Conservation (phyloP, 2,113 vertebrate species). For the Dipodomys spectabilis region DNA sequence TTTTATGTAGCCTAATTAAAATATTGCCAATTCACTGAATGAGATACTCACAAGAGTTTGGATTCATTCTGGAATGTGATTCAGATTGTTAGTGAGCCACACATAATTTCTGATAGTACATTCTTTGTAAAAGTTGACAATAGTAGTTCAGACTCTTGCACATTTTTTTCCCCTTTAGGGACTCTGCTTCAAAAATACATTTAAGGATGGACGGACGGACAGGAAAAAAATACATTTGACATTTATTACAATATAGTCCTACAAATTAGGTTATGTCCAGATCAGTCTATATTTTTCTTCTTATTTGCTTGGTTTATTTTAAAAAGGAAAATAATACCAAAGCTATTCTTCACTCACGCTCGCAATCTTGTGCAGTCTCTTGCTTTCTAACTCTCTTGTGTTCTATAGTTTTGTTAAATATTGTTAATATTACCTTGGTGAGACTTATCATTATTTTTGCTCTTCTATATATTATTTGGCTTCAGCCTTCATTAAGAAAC, state of each 20-base stretch:
- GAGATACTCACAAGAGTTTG: constrained; percentile 8
- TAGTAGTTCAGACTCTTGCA: constrained; percentile 43
- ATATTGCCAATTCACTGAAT: constrained; percentile 66
- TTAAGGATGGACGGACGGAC: not conserved
- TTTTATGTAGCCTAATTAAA: constrained; percentile 81
- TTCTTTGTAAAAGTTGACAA: not conserved
- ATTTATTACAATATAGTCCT: constrained; percentile 70
- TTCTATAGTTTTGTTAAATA: not conserved
- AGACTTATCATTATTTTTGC: not conserved
- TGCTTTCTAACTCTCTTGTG: not conserved
- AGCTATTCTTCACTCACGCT: not conserved
- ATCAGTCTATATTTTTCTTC: constrained; percentile 49
- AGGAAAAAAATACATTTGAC: constrained; percentile 71
- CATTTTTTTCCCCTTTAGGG: constrained; percentile 50
- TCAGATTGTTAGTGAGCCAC: constrained; percentile 1
- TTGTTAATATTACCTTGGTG: not conserved
- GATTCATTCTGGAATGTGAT: constrained; percentile 2
- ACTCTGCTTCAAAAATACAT: constrained; percentile 63
- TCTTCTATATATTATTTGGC: not conserved
- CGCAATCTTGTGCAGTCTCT: not conserved
- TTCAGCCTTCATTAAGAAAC: not conserved
- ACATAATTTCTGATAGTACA: not conserved
- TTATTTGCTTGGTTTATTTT: constrained; percentile 13
- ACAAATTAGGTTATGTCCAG: constrained; percentile 60
- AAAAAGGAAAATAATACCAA: constrained; percentile 28